These are phyloP conservation scores for Podiceps cristatus DNA, from an alignment of 2,113 vertebrate genomes.

Conservation along the genomic window DNA sequence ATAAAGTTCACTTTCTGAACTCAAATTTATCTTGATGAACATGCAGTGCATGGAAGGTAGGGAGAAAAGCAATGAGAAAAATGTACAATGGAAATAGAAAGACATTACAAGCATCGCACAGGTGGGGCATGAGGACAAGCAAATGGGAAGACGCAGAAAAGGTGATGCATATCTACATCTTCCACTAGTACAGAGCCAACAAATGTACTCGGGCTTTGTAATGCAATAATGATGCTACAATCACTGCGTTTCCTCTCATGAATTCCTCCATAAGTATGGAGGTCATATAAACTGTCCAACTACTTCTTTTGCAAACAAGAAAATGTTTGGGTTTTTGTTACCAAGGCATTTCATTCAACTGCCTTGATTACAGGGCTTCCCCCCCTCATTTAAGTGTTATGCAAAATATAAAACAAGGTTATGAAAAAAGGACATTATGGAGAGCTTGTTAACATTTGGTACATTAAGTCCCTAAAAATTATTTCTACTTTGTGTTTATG, in stretches of 20 bases:
- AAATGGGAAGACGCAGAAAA: background rate
- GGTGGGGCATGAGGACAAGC: fast-evolving
- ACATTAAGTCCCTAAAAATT: background rate
- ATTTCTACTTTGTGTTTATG: conserved; percentile 2
- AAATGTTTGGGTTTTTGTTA: background rate
- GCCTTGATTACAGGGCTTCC: background rate
- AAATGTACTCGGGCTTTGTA: background rate
- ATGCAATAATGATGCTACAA: background rate
- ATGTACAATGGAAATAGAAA: background rate
- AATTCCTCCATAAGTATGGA: background rate
- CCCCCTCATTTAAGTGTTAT: background rate
- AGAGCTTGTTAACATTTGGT: background rate
- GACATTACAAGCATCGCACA: background rate
- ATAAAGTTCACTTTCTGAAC: background rate
- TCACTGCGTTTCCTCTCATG: background rate
- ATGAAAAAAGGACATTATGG: background rate
- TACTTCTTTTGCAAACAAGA: background rate
- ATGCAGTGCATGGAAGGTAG: background rate
- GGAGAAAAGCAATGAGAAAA: background rate
- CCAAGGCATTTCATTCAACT: background rate
- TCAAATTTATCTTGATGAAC: background rate
- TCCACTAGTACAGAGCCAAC: background rate
- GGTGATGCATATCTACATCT: background rate
- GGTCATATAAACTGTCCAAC: background rate
- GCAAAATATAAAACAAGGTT: background rate